Percentiles rank a stretch among this genome's conserved stretches.
These are phyloP conservation scores for Dendrophyllia cribrosa DNA, from an alignment of 64 coral and sea anemone species.

Conservation along the genomic window DNA sequence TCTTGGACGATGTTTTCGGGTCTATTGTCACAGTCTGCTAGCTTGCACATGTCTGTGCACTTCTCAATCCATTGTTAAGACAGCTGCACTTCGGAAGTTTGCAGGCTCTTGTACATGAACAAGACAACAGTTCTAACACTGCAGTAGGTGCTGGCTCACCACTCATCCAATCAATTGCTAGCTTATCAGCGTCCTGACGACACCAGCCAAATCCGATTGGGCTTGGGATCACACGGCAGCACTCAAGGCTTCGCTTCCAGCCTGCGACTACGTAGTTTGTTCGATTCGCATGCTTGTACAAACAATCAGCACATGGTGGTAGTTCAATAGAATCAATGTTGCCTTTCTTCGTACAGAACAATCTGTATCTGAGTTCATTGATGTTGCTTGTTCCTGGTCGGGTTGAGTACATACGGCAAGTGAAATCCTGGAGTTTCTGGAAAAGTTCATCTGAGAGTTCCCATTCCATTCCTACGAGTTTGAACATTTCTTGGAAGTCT, in stretches of 20 bases:
- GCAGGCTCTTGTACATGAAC: slow-evolving; percentile 54
- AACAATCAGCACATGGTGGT: slow-evolving; percentile 29
- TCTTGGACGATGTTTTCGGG: slow-evolving; percentile 32
- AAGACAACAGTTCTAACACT: slow-evolving; percentile 66
- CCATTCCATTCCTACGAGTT: slow-evolving; percentile 42
- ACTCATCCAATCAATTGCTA: slow-evolving; percentile 59
- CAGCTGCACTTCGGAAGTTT: slow-evolving; percentile 41
- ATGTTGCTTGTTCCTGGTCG: slow-evolving; percentile 50
- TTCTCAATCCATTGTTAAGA: slow-evolving; percentile 51
- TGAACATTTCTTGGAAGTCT: slow-evolving; percentile 46
- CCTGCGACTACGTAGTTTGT: slow-evolving; percentile 63
- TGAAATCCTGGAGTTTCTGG: slow-evolving; percentile 66
- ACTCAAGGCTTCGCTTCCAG: slow-evolving; percentile 53
- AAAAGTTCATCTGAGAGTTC: slow-evolving; percentile 43
- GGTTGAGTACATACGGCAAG: slow-evolving; percentile 42
- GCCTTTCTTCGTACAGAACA: slow-evolving; percentile 27
- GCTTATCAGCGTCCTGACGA: slow-evolving; percentile 27
- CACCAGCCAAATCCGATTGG: slow-evolving; percentile 70
- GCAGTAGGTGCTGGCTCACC: slow-evolving; percentile 54
- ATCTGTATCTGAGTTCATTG: slow-evolving; percentile 41
- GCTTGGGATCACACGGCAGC: slow-evolving; percentile 53
- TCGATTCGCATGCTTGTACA: slow-evolving; percentile 19
- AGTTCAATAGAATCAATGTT: slow-evolving; percentile 45
- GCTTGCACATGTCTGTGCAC: slow-evolving; percentile 68
- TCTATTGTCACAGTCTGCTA: slow-evolving; percentile 57